Base-by-base conservation (phyloP, 2,888 invertebrate genomes). In the Schrankia costaestrigalis region DNA sequence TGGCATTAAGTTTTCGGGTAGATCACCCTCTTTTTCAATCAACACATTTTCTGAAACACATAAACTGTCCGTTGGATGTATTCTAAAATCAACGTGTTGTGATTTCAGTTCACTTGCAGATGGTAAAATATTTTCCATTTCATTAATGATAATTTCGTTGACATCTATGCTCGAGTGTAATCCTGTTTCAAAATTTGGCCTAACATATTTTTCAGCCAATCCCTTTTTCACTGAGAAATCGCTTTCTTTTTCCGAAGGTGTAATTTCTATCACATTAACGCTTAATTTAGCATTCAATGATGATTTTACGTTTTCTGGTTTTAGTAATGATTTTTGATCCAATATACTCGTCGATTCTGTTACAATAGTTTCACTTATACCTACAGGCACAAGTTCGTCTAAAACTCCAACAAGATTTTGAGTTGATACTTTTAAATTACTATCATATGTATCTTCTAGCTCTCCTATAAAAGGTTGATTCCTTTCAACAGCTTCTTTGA, bases 211-310 rank as follows among this genome's bases (percentile, higher is more conserved):
- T 28, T 68, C 69, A 4, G 60, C 47, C 22, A 61, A 30, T 11
- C 34, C 36, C 19, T 61, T 52, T 13, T 43, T 44, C 18, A 43
- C 24, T 8, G 50, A 33, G 11, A 61, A 47, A 40, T 55, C 51
- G 30, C 59, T 64, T 58, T 80, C 84, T 47, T 64, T 75, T 41
- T 91, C 91, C 11, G 82, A 78, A 0, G 76, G 41, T 11, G 80
- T 74, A 6, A 63, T 41, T 57, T 72, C 62, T 22, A 57, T 63
- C 3, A 90, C 65, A 18, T 79, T 68, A 9, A 90, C 71, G 32
- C 86, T 78, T 34, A 71, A 77, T 40, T 75, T 82, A 32, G 78
- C 70, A 58, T 87, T 79, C 45, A 80, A 65, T 37, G 71, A 73
- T 32, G 61, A 36, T 35, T 55, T 57, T 9, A 63, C 72, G 29